A percentile compares a stretch with the other conserved stretches of the same genome.
phyloP scores from a whole-genome alignment of 2,888 invertebrate species.

The Periphyllus acericola region DNA sequence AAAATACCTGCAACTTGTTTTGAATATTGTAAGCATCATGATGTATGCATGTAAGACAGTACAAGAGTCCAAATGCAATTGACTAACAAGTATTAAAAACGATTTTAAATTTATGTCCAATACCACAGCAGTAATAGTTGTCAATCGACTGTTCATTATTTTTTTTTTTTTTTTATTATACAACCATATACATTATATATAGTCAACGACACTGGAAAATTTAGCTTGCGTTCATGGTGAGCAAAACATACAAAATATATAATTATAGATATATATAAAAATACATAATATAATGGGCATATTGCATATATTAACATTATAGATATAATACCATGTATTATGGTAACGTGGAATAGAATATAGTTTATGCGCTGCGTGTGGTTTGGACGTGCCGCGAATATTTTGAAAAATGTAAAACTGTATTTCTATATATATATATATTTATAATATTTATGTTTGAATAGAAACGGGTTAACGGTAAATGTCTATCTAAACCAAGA shows the following conservation, averaged over 20 bases:
- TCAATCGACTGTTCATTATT: neutral
- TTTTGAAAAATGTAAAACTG: constrained; percentile 28
- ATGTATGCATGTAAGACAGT: neutral
- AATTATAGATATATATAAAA: neutral
- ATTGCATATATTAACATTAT: neutral
- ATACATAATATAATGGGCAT: neutral
- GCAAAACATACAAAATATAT: neutral
- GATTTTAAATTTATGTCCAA: neutral
- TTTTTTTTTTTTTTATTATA: no score
- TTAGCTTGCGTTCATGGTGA: neutral
- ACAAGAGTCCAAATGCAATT: neutral
- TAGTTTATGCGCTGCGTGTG: neutral
- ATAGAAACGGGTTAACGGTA: constrained; percentile 26
- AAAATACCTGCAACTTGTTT: neutral
- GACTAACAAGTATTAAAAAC: neutral
- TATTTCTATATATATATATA: constrained; percentile 9
- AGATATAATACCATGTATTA: neutral
- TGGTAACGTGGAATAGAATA: constrained; percentile 22
- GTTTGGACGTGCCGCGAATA: constrained; percentile 22
- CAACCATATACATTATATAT: neutral
- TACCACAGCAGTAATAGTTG: neutral
- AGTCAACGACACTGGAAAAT: neutral
- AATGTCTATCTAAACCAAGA: constrained; percentile 27
- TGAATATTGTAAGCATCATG: neutral
- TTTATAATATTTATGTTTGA: neutral